These are phyloP conservation scores for Lamellibrachia luymesi DNA, from an alignment of 1,140 invertebrate genomes.

Conservation along the genomic window DNA sequence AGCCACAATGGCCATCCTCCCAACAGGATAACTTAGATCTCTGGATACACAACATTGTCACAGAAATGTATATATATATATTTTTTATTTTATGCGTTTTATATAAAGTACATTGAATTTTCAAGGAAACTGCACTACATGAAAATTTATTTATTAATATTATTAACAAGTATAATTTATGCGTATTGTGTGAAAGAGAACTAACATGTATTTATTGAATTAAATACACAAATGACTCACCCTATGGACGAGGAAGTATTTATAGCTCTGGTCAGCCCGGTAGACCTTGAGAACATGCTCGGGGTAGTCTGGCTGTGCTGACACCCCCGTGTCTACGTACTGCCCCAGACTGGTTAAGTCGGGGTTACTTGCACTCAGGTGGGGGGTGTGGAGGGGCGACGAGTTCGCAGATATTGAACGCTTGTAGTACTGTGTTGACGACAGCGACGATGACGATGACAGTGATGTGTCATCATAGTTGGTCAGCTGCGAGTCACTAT, in stretches of 20 bases:
- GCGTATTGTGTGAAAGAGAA: no score
- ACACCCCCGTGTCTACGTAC: slow-evolving; percentile 42
- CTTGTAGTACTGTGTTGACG: slow-evolving; percentile 8
- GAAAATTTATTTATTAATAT: no score
- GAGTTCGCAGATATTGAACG: slow-evolving; percentile 21
- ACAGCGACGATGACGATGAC: not conserved
- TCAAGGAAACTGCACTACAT: no score
- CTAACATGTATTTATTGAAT: not conserved
- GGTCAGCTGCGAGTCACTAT: slow-evolving; percentile 37
- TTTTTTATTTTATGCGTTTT: no score
- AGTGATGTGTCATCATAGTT: slow-evolving; percentile 37
- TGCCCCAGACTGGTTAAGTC: slow-evolving; percentile 64
- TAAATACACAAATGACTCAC: slow-evolving; percentile 40
- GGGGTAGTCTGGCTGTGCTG: slow-evolving; percentile 74
- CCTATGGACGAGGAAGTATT: slow-evolving; percentile 95
- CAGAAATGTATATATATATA: no score
- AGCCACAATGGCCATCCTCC: no score
- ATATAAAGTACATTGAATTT: no score
- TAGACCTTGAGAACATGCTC: slow-evolving; percentile 93
- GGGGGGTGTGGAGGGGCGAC: slow-evolving; percentile 41
- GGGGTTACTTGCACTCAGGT: slow-evolving; percentile 81
- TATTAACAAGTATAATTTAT: no score
- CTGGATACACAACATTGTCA: no score
- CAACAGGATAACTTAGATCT: no score
- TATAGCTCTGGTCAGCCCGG: slow-evolving; percentile 93